Base-by-base conservation (phyloP, 2,113 vertebrate species). In the Tenrec ecaudatus region DNA sequence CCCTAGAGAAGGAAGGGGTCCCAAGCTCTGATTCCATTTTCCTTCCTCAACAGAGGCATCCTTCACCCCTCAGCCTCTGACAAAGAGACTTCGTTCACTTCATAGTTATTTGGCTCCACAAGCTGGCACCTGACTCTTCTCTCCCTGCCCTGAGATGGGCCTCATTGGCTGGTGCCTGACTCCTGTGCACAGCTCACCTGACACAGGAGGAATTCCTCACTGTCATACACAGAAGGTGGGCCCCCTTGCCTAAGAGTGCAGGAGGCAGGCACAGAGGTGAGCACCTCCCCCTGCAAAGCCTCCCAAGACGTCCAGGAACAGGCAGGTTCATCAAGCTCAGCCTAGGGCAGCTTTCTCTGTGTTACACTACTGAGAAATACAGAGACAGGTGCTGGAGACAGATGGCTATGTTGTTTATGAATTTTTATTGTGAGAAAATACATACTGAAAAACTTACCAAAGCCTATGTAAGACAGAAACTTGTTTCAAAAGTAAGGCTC, bases 351-450 rank as follows among this genome's bases (percentile, higher is more conserved):
- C 3, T 29, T 17, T 2, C 19, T 81, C 31, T 0, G 57, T n/a
- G 20, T 36, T 43, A n/a, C 15, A n/a, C 15, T 23, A 31, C 36
- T 20, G 77, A 27, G 47, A 80, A 82, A 73, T 1, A 33, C 36
- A 38, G 38, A 80, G 71, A 16, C 1, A 0, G 15, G 0, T 33
- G 23, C 22, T 14, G 27, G 38, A 5, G 9, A 22, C 3, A 1
- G 15, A 36, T 80, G 6, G 2, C 10, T 71, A 71, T 10, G n/a
- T 71, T 73, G 71, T 36, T 73, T 73, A 6, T 73, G 12, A 73
- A 73, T n/a, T 73, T 73, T 73, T 73, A 73, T 36, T 73, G 71
- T 20, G 20, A 73, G 33, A 33, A 73, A 36, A 73, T 73, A 73
- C 9, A 73, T 73, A 36, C 71, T 33, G 71, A 73, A 73, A 73